Conservation (phyloP, 2,888 invertebrate species). For the Laspeyria flexula region DNA sequence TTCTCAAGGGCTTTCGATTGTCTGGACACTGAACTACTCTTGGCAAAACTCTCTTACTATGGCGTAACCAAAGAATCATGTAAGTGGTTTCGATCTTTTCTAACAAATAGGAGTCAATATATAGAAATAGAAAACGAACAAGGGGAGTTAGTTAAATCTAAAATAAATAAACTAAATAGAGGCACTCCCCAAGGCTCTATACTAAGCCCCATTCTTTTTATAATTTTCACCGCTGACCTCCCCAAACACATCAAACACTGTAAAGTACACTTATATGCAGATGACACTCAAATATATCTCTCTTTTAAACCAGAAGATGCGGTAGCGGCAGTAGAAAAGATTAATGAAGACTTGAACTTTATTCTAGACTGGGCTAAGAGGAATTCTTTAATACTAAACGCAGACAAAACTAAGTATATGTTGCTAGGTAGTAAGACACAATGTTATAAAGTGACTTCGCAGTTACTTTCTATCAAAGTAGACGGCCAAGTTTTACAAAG, state of each 20-base stretch:
- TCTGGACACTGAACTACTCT: background rate
- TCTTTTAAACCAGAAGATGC: background rate
- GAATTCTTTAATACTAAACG: conserved; percentile 1
- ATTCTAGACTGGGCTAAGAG: background rate
- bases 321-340: background rate
- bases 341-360: background rate
- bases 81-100: background rate
- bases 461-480: background rate
- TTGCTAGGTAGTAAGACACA: conserved; percentile 1
- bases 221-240: conserved; percentile 8
- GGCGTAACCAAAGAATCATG: background rate
- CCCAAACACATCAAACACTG: background rate
- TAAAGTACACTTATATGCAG: conserved; percentile 7
- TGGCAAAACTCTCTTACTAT: conserved; percentile 1
- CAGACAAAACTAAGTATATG: conserved; percentile 2
- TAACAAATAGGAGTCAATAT: conserved; percentile 4
- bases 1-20: conserved; percentile 11
- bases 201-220: conserved; percentile 4
- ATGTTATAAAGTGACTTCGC: background rate
- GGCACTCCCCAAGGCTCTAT: conserved; percentile 4
- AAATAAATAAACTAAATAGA: background rate
- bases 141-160: background rate
- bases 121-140: background rate
- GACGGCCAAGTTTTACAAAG: background rate
- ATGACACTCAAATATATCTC: conserved; percentile 8